phyloP scores from a whole-genome alignment of 2,113 vertebrate genomes.

The Ia io region DNA sequence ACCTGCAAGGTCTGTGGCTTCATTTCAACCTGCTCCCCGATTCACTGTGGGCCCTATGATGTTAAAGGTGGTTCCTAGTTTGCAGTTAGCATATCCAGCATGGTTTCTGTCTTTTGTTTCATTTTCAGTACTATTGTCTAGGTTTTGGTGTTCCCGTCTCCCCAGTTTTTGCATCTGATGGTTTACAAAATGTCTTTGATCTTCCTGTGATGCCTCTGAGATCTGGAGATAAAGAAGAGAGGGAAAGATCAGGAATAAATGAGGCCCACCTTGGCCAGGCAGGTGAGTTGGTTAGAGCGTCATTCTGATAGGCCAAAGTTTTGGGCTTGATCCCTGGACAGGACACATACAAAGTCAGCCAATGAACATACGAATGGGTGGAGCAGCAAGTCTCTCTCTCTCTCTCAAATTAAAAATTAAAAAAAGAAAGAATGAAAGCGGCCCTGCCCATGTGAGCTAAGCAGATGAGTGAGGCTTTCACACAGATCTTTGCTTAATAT shows the following conservation, averaged over 20 bases:
- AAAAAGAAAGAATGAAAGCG: background rate
- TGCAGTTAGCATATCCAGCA: background rate
- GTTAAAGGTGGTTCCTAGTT: background rate
- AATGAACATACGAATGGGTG: background rate
- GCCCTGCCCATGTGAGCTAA: accelerated
- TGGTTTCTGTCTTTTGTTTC: too few relatives aligned
- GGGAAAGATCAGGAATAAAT: accelerated
- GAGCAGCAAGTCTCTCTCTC: background rate
- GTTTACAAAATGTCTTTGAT: background rate
- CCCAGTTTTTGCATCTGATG: too few relatives aligned
- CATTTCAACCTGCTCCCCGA: background rate
- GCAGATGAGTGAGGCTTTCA: background rate
- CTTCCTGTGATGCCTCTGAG: background rate
- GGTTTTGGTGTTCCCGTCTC: background rate
- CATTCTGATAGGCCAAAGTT: background rate
- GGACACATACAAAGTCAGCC: background rate
- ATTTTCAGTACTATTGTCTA: background rate
- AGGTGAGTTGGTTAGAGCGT: background rate
- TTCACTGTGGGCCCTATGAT: accelerated
- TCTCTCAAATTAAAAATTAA: background rate
- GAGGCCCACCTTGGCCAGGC: background rate
- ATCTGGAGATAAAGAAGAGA: background rate
- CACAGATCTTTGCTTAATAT: accelerated
- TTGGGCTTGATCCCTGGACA: background rate
- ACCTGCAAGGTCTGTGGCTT: accelerated